Evolutionary conservation across 2,797 vertebrate species (phyloP).

Genomic region (Arrhamphus sclerolepis): DNA sequence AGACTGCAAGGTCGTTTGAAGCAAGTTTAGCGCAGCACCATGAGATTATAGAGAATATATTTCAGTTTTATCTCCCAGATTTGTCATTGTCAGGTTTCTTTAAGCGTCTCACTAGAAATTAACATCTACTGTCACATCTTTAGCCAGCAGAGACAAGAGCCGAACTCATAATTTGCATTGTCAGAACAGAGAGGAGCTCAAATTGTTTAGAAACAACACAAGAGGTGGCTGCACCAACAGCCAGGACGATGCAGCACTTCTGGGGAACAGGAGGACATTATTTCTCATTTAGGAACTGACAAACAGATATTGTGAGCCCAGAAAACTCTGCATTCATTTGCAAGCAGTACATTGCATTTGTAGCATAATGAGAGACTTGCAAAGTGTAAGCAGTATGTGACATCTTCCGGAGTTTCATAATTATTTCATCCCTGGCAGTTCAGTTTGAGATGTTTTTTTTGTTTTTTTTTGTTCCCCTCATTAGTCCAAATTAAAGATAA

Average conservation of each 20-base stretch:
- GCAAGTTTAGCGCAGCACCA: slow-evolving; percentile 25
- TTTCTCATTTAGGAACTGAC: slow-evolving; percentile 48
- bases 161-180: slow-evolving; percentile 45
- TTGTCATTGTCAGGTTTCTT: slow-evolving; percentile 26
- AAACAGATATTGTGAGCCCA: slow-evolving; percentile 31
- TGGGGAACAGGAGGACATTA: slow-evolving; percentile 29
- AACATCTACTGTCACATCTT: slow-evolving; percentile 40
- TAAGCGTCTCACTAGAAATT: slow-evolving; percentile 33
- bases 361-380: slow-evolving; percentile 16
- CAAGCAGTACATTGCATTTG: slow-evolving; percentile 23
- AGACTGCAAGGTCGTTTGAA: slow-evolving; percentile 27
- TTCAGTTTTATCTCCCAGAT: slow-evolving; percentile 36
- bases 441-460: neutral
- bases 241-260: slow-evolving; percentile 35
- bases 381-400: neutral
- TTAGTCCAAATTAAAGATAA: slow-evolving; percentile 13
- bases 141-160: slow-evolving; percentile 38
- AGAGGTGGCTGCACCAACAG: slow-evolving; percentile 20
- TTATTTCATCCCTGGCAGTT: slow-evolving; percentile 17
- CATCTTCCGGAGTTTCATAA: slow-evolving; percentile 15
- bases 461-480: slow-evolving; percentile 4
- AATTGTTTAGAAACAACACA: slow-evolving; percentile 42
- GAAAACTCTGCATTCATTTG: slow-evolving; percentile 33
- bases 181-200: slow-evolving; percentile 33
- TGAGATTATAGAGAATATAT: slow-evolving; percentile 38